phyloP scores from a whole-genome alignment of 2,113 vertebrate genomes.

The Myiagra hebetior region DNA sequence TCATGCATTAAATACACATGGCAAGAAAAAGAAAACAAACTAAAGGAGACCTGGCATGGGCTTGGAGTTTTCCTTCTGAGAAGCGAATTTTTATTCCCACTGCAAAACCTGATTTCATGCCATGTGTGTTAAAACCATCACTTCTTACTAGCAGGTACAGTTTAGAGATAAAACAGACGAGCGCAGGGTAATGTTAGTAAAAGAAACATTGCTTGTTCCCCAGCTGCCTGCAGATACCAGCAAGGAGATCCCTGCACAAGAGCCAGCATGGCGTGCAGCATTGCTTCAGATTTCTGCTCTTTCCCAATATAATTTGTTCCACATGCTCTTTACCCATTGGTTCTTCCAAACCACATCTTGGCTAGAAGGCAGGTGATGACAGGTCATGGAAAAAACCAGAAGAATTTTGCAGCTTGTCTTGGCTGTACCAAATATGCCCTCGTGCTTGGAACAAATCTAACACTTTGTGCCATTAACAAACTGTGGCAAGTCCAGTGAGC shows the following conservation, averaged over 20 bases:
- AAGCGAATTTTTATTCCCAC: background rate
- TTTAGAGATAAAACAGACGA: background rate
- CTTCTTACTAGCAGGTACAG: background rate
- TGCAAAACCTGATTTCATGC: background rate
- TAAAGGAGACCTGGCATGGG: background rate
- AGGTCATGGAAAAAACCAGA: conserved; percentile 25
- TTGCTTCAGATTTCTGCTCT: background rate
- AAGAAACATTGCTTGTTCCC: background rate
- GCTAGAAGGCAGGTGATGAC: conserved; percentile 39
- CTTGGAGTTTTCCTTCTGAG: background rate
- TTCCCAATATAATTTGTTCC: conserved; percentile 24
- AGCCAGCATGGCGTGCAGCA: background rate
- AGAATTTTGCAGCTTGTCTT: conserved; percentile 57
- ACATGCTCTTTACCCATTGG: conserved; percentile 16
- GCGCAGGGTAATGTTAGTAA: background rate
- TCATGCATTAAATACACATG: too few relatives aligned
- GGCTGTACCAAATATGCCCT: conserved; percentile 22
- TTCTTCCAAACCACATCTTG: conserved; percentile 13
- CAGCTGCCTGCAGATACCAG: background rate
- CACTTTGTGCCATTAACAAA: background rate
- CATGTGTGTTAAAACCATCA: background rate
- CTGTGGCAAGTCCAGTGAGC: background rate
- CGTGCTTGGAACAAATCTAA: background rate
- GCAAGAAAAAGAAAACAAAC: background rate
- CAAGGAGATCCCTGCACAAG: background rate